These are phyloP conservation scores for Gnathonemus echidnorhynchus DNA, from an alignment of 2,113 vertebrate species.

Conservation along the genomic window DNA sequence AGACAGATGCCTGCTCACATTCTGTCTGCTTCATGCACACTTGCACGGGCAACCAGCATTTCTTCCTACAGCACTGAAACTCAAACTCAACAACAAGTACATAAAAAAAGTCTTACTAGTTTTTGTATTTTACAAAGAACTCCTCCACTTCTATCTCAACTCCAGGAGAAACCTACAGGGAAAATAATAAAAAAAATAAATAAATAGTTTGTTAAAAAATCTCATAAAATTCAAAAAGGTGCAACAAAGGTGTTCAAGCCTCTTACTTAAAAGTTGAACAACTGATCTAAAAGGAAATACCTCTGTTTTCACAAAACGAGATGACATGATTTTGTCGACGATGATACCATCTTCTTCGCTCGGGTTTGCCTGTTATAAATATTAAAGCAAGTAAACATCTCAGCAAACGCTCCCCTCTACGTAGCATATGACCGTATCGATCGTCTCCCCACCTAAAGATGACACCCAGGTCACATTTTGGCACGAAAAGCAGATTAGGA, in stretches of 20 bases:
- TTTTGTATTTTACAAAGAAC: constrained; percentile 98
- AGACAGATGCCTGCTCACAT: not conserved
- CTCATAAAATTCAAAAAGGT: not conserved
- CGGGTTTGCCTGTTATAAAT: constrained; percentile 76
- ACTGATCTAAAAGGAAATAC: constrained; percentile 50
- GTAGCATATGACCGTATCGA: not conserved
- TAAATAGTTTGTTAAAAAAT: not conserved
- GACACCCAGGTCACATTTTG: not conserved
- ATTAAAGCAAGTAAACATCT: constrained; percentile 9
- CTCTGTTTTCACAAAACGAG: constrained; percentile 84
- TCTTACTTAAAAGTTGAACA: not conserved
- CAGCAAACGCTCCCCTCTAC: constrained; percentile 1
- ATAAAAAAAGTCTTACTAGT: constrained; percentile 78
- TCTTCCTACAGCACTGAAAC: not conserved
- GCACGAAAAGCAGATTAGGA: not conserved
- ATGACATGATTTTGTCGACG: constrained; percentile 96
- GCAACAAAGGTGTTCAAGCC: not conserved
- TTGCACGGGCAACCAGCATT: not conserved
- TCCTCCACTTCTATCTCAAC: constrained; percentile 83
- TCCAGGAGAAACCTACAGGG: constrained; percentile 72
- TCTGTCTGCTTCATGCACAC: not conserved
- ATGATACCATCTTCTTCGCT: constrained; percentile 95
- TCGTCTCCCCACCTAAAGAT: not conserved
- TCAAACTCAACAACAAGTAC: not conserved
- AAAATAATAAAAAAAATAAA: not conserved